Conservation (phyloP, 2,797 vertebrate species). For the Gephyroberyx darwinii region DNA sequence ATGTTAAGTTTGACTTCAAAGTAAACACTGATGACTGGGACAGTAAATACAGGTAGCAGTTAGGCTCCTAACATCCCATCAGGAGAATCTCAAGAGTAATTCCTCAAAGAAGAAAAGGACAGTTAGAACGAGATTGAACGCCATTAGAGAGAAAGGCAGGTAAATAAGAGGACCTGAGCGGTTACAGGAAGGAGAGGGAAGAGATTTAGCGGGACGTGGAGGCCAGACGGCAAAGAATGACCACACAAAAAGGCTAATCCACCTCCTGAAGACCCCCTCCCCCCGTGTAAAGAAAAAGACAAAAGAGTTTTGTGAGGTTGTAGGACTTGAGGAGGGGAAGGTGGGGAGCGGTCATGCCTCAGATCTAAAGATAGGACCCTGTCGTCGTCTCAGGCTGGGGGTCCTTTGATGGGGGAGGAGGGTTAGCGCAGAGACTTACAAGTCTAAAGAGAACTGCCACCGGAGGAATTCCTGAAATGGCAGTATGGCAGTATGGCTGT, state of each 20-base stretch:
- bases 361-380: conserved; percentile 71
- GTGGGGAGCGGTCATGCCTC: conserved; percentile 48
- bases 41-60: conserved; percentile 54
- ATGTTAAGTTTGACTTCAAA: conserved; percentile 73
- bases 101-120: conserved; percentile 31
- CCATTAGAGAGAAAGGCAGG: conserved; percentile 6
- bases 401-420: conserved; percentile 37
- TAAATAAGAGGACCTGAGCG: background rate
- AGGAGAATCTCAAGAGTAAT: conserved; percentile 33
- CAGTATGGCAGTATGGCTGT: too few relatives aligned
- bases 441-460: too few relatives aligned
- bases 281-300: conserved; percentile 53
- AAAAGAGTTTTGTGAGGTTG: conserved; percentile 61
- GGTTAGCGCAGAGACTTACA: background rate
- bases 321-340: conserved; percentile 54
- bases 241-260: conserved; percentile 68
- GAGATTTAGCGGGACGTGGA: background rate
- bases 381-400: conserved; percentile 33
- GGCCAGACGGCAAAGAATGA: conserved; percentile 60
- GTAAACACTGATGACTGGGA: conserved; percentile 64
- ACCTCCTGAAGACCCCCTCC: conserved; percentile 54
- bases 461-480: background rate
- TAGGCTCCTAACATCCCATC: conserved; percentile 30
- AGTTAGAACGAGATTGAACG: too few relatives aligned
- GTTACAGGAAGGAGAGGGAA: conserved; percentile 2